Evolutionary conservation across 2,797 vertebrate species (phyloP).

Genomic region (Characodon lateralis): DNA sequence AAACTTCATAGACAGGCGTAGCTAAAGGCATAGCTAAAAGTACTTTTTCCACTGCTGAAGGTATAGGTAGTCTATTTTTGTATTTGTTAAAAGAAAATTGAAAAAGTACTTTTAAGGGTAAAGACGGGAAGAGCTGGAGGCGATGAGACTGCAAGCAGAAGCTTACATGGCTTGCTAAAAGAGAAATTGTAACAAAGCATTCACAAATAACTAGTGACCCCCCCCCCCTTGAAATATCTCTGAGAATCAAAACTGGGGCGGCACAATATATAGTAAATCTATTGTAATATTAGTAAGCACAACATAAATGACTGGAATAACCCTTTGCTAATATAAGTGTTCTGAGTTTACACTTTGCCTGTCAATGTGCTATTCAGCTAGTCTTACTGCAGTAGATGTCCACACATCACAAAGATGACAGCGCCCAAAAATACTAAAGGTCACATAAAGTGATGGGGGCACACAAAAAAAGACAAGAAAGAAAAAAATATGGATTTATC

Average conservation of each 20-base stretch:
- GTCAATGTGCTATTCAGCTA: not conserved
- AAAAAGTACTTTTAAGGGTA: not conserved
- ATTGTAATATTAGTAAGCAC: not conserved
- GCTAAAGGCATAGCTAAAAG: not conserved
- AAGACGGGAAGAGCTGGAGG: not conserved
- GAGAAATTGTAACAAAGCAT: not conserved
- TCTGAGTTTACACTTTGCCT: not conserved
- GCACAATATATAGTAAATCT: not conserved
- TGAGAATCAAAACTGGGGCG: not conserved
- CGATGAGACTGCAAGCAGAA: no score
- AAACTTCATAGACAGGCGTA: not conserved
- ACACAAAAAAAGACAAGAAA: not conserved
- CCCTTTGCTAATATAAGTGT: not conserved
- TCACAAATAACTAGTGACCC: not conserved
- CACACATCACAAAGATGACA: not conserved
- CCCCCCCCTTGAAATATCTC: not conserved
- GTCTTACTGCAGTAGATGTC: not conserved
- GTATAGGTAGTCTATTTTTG: slow-evolving; percentile 3
- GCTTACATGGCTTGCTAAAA: not conserved
- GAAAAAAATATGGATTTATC: not conserved
- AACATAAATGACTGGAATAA: not conserved
- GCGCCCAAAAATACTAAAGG: not conserved
- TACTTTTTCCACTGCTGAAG: not conserved
- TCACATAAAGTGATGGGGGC: not conserved
- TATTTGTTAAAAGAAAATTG: not conserved